Evolutionary conservation across 2,113 vertebrate species (phyloP).

Genomic region (Machaerirhynchus nigripectus): DNA sequence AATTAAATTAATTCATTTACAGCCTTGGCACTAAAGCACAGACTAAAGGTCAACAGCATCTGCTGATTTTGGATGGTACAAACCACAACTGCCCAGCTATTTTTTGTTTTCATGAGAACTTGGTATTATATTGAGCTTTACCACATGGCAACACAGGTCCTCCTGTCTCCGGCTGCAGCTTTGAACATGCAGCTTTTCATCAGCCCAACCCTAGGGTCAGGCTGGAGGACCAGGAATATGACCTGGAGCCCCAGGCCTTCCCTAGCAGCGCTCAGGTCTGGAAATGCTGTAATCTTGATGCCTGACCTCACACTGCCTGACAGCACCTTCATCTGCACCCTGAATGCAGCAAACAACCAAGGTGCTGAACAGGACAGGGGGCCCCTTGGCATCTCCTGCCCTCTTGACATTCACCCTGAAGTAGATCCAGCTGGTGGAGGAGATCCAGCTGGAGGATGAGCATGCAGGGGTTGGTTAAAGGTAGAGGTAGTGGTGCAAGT

Average conservation of each 20-base stretch:
- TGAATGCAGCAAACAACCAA: accelerated
- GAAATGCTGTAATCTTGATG: too few relatives aligned
- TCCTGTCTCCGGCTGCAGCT: neutral
- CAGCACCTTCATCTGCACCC: neutral
- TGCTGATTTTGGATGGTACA: neutral
- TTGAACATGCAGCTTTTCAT: neutral
- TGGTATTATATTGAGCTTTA: neutral
- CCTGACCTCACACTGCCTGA: accelerated
- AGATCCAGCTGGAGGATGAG: neutral
- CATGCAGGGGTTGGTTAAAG: neutral
- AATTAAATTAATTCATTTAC: neutral
- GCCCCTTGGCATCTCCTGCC: neutral
- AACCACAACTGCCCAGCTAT: neutral
- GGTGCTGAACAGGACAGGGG: neutral
- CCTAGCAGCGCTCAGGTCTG: neutral
- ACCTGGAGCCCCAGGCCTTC: neutral
- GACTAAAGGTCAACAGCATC: constrained; percentile 19
- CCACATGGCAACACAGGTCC: neutral
- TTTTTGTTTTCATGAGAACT: neutral
- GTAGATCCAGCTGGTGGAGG: neutral
- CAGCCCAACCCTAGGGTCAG: neutral
- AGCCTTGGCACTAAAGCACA: neutral
- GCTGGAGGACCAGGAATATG: neutral
- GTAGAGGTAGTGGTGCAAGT: neutral
- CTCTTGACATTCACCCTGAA: neutral